A percentile compares a stretch with the other conserved stretches of the same genome.
Conservation (phyloP, 1,140 invertebrate species). For the Heliothis subflexa region DNA sequence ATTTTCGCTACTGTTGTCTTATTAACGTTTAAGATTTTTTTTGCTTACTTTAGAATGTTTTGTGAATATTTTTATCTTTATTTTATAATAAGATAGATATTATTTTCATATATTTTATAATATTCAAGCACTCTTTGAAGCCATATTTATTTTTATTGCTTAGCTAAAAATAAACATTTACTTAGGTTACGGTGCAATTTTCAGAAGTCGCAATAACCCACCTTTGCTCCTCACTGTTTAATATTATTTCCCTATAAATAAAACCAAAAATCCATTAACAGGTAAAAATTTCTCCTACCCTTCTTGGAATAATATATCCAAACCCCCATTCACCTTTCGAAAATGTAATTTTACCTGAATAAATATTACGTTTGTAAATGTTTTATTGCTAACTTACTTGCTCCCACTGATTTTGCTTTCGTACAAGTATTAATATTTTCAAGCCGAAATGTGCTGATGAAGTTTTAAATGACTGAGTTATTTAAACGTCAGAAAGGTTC, state of each 20-base stretch:
- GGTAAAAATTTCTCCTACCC: not conserved
- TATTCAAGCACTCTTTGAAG: no score
- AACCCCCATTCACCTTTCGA: not conserved
- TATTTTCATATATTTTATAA: no score
- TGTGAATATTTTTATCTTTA: no score
- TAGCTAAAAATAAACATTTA: no score
- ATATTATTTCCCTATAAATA: not conserved
- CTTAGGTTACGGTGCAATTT: no score
- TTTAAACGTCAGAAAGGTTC: not conserved
- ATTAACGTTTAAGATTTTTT: no score
- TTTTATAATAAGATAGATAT: no score
- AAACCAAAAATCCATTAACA: not conserved
- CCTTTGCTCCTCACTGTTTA: not conserved
- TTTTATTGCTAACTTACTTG: constrained; percentile 4
- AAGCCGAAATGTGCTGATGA: not conserved
- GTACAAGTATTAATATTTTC: not conserved
- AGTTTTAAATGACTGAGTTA: not conserved
- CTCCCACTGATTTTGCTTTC: not conserved
- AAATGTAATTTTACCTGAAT: constrained; percentile 14
- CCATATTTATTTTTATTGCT: no score
- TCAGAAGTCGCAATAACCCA: no score
- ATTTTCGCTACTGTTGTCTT: not conserved
- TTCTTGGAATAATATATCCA: not conserved
- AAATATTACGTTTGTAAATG: constrained; percentile 8
- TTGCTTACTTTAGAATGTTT: no score